Conservation (phyloP, 1,140 invertebrate genomes). For the Pinna nobilis region DNA sequence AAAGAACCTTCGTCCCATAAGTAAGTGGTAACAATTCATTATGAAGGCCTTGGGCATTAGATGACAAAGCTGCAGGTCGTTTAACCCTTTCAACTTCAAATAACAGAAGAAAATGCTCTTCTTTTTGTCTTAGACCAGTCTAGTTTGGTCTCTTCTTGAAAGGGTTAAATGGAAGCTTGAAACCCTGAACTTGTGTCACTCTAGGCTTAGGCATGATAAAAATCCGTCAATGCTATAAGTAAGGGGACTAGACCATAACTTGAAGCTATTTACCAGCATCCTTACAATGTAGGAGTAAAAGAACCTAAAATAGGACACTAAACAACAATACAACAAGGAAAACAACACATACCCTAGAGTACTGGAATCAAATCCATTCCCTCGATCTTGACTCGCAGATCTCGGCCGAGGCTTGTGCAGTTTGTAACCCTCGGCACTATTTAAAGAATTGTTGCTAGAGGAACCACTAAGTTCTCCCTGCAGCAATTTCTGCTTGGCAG, state of each 20-base stretch:
- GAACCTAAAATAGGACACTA: not conserved
- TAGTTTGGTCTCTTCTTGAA: no score
- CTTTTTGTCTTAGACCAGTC: no score
- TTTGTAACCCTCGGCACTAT: slow-evolving; percentile 50
- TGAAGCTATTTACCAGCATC: not conserved
- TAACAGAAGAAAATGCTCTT: no score
- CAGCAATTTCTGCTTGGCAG: slow-evolving; percentile 88
- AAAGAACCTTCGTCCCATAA: no score
- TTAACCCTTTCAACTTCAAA: no score
- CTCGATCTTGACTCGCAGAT: slow-evolving; percentile 63
- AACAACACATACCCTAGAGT: slow-evolving; percentile 58
- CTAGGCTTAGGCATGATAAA: slow-evolving; percentile 54
- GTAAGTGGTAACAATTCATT: no score
- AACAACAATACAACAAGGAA: not conserved
- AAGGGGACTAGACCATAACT: not conserved
- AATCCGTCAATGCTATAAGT: slow-evolving; percentile 53
- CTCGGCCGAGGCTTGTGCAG: slow-evolving; percentile 43
- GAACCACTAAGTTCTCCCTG: slow-evolving; percentile 75
- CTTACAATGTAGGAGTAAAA: not conserved
- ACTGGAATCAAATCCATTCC: slow-evolving; percentile 49
- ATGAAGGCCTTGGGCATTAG: no score
- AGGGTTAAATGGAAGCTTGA: no score
- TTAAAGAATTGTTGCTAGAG: slow-evolving; percentile 75
- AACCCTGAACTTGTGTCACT: slow-evolving; percentile 68
- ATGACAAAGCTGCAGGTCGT: no score